Evolutionary conservation across 2,888 invertebrate species (phyloP), one percentile per base, ranked within the genome.

Genomic region (Torymus texanus): DNA sequence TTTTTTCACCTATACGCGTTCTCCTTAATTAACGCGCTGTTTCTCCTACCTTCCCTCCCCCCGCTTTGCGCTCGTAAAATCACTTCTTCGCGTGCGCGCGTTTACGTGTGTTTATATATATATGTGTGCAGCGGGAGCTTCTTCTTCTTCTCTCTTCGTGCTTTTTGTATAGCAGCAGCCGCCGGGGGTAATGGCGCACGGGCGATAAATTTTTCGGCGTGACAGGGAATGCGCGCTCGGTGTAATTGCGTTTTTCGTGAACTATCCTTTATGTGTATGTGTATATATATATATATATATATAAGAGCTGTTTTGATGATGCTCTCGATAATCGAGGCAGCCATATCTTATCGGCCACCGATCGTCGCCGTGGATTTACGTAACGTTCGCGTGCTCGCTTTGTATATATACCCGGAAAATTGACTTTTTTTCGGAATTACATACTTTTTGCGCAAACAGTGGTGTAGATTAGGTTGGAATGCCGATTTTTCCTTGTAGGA

Each of bases 31-130:
- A 63, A 63, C 63, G 63, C 18, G 11, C 14, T 18, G 51, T 41
- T 56, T 72, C 62, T 71, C 71, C 59, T 24, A 53, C 24, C n/a
- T n/a, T n/a, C n/a, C 56, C 73, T 74, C 73, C 51, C 29, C 56
- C 4, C 13, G 5, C 55, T n/a, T 79, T 74, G 55, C 70, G 63
- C 53, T 65, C 41, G 78, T 74, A 79, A 79, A 79, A 79, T 79
- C 78, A 63, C 74, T 74, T 79, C 68, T 70, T 65, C 53, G 59
- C 73, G 21, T 18, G 65, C 16, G n/a, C 8, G 41, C 41, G 41
- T 5, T 3, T 3, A 5, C 29, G 29, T 29, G 3, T 29, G n/a
- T n/a, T n/a, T n/a, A n/a, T n/a, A n/a, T n/a, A n/a, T n/a, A n/a
- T n/a, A n/a, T n/a, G 5, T 5, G 29, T 29, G 29, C 21, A 21